These are phyloP conservation scores for Chirona hameri DNA, from an alignment of 2,888 invertebrate species.

Conservation along the genomic window DNA sequence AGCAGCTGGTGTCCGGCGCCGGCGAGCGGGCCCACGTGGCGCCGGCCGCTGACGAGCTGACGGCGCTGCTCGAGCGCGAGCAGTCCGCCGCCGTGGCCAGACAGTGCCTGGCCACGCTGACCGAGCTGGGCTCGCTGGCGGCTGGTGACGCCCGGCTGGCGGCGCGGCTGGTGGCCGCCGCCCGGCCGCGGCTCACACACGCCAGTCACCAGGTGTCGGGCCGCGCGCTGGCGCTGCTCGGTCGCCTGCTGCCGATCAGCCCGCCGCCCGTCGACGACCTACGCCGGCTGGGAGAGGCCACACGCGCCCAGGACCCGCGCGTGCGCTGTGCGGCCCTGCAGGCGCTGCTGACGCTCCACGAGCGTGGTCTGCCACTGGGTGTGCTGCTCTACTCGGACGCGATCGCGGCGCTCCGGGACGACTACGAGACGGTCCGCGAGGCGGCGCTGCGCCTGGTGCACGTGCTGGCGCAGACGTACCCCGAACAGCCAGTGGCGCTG, in stretches of 20 bases:
- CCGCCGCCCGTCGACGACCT: not conserved
- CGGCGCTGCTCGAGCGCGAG: not conserved
- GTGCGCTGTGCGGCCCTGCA: constrained; percentile 85
- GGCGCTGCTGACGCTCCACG: constrained; percentile 70
- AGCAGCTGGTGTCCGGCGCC: not conserved
- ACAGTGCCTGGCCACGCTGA: not conserved
- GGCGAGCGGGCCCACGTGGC: not conserved
- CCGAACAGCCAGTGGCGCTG: constrained; percentile 73
- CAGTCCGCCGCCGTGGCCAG: not conserved
- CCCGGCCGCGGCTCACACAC: not conserved
- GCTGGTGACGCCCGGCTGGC: not conserved
- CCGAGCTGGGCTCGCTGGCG: not conserved
- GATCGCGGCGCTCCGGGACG: constrained; percentile 76
- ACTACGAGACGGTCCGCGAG: constrained; percentile 87
- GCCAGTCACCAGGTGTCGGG: not conserved
- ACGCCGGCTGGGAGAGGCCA: not conserved
- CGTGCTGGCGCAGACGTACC: constrained; percentile 78
- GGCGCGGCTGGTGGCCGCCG: constrained; percentile 13
- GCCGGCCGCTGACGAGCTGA: constrained; percentile 5
- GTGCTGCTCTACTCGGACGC: constrained; percentile 63
- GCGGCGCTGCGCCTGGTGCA: constrained; percentile 81
- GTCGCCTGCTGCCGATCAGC: not conserved
- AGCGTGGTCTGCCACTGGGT: constrained; percentile 74
- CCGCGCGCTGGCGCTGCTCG: constrained; percentile 1
- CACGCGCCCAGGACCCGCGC: constrained; percentile 67